A percentile compares a stretch with the other conserved stretches of the same genome.
These are phyloP conservation scores for Halcyon chelicuti DNA, from an alignment of 2,797 vertebrate genomes.

Conservation along the genomic window DNA sequence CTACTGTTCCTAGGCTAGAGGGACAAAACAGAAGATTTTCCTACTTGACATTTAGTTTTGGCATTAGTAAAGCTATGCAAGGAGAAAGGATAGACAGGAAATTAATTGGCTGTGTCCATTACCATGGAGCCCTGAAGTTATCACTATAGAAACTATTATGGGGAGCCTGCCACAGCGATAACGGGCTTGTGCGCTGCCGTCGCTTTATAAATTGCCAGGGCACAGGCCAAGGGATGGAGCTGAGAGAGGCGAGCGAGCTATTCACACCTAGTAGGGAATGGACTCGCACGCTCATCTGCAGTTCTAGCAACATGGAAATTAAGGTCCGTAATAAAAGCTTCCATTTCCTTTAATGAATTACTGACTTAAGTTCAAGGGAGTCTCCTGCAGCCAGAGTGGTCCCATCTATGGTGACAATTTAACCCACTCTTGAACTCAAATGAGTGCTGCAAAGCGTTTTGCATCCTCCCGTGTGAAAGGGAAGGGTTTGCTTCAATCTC, in stretches of 20 bases:
- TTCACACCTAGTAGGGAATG: neutral
- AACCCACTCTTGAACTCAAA: neutral
- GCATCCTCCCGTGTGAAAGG: accelerated
- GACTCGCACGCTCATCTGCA: neutral
- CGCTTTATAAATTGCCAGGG: slow-evolving; percentile 18
- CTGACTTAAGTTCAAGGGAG: slow-evolving; percentile 2
- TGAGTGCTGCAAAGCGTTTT: neutral
- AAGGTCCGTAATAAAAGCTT: slow-evolving; percentile 36
- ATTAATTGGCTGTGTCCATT: slow-evolving; percentile 68
- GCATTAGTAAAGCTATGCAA: slow-evolving; percentile 9
- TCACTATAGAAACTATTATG: slow-evolving; percentile 36
- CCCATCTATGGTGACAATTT: neutral
- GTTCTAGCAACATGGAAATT: slow-evolving; percentile 15
- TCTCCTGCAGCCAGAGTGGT: neutral
- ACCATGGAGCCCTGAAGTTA: slow-evolving; percentile 8
- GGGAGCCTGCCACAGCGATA: neutral
- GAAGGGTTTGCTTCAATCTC: neutral
- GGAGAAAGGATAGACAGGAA: slow-evolving; percentile 43
- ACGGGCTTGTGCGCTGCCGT: neutral
- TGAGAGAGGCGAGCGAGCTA: neutral
- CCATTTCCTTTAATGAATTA: slow-evolving; percentile 47
- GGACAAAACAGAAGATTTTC: slow-evolving; percentile 35
- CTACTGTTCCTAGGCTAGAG: slow-evolving; percentile 6
- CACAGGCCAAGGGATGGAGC: slow-evolving; percentile 18
- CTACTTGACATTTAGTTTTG: slow-evolving; percentile 63